Percentiles rank a stretch among this genome's conserved stretches.
phyloP scores from a whole-genome alignment of 2,113 vertebrate species.

The Nesoenas mayeri region DNA sequence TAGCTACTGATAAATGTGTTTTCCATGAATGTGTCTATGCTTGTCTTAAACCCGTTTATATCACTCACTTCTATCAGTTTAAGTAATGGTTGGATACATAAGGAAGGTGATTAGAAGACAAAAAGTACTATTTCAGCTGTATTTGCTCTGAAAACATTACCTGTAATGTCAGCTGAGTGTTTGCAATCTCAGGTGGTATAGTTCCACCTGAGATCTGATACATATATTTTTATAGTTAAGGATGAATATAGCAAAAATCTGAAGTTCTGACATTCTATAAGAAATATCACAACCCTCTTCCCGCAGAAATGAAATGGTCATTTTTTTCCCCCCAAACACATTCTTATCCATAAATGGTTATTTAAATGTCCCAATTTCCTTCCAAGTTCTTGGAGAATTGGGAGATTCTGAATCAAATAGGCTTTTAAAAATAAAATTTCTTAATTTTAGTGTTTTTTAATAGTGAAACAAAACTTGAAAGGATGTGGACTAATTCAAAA shows the following conservation, averaged over 20 bases:
- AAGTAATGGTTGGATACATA: neutral
- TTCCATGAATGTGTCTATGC: neutral
- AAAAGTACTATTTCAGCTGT: neutral
- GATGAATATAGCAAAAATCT: neutral
- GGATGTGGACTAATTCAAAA: rapidly evolving
- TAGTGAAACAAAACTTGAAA: neutral
- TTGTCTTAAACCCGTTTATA: neutral
- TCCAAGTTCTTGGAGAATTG: neutral
- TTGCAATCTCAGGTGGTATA: neutral
- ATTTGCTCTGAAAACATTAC: neutral
- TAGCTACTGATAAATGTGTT: rapidly evolving
- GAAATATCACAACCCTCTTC: too few species aligned
- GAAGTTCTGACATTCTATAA: neutral
- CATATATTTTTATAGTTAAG: neutral
- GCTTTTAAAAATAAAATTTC: neutral
- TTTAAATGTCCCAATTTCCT: neutral
- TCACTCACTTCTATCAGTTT: neutral
- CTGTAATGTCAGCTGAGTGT: neutral
- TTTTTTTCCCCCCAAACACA: rapidly evolving
- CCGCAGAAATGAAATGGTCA: neutral
- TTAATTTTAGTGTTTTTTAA: neutral
- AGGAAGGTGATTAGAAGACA: neutral
- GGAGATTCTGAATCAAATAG: neutral
- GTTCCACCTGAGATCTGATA: neutral
- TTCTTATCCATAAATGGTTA: neutral